These are phyloP conservation scores for Rosalia funebris DNA, from an alignment of 2,888 invertebrate species.

Conservation along the genomic window DNA sequence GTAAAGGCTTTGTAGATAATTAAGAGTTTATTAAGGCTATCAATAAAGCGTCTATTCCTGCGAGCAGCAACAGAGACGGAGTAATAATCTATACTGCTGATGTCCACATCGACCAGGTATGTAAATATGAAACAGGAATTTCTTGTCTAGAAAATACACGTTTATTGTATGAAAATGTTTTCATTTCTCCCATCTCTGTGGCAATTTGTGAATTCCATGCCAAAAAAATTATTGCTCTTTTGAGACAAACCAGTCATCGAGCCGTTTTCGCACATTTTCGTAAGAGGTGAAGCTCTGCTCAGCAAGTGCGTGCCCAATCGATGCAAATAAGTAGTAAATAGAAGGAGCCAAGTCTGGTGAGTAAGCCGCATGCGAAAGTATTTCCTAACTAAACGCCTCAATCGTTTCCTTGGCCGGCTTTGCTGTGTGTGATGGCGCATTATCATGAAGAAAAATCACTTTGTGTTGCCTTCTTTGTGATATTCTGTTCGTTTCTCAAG, in stretches of 20 bases:
- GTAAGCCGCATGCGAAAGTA: constrained; percentile 33
- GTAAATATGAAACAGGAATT: background rate
- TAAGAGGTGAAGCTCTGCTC: constrained; percentile 28
- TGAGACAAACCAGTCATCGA: constrained; percentile 6
- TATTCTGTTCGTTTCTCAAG: background rate
- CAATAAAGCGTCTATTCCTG: too few relatives aligned
- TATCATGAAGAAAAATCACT: background rate
- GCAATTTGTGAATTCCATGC: constrained; percentile 1
- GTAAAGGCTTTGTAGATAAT: too few relatives aligned
- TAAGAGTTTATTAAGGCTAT: too few relatives aligned
- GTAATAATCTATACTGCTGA: too few relatives aligned
- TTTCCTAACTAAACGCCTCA: constrained; percentile 32
- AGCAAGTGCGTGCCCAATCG: constrained; percentile 34
- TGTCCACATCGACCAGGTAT: too few relatives aligned
- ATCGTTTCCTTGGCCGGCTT: constrained; percentile 22
- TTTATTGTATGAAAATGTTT: background rate
- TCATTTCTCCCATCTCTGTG: background rate
- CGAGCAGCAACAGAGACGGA: too few relatives aligned
- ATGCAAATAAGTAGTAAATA: constrained; percentile 38
- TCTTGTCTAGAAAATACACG: background rate
- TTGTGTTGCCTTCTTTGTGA: background rate
- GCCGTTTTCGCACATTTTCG: constrained; percentile 29
- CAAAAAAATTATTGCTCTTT: background rate
- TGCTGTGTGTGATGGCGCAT: background rate
- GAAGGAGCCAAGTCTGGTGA: constrained; percentile 39